Evolutionary conservation across 2,797 vertebrate genomes (phyloP).

Genomic region (Parauchenoglanis ngamensis): DNA sequence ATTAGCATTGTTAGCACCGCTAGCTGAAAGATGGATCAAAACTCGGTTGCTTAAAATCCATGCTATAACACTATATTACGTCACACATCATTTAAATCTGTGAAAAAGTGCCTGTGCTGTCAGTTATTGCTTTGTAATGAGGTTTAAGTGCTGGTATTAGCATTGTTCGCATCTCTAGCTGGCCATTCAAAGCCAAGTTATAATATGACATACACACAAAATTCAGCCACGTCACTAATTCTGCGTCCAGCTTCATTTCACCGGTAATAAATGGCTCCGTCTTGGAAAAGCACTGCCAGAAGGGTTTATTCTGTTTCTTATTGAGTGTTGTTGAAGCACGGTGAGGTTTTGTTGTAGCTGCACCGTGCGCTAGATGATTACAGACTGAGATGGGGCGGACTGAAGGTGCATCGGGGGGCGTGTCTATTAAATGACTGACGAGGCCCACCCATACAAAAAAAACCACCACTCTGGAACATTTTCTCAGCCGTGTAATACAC

Average conservation of each 20-base stretch:
- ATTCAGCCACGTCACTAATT: not conserved
- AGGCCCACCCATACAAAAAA: not conserved
- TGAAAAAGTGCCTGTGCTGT: not conserved
- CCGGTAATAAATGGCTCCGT: not conserved
- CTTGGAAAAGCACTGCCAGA: not conserved
- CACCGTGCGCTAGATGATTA: no score
- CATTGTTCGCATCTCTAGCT: not conserved
- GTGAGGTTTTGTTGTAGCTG: no score
- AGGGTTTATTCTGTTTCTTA: not conserved
- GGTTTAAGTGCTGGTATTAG: not conserved
- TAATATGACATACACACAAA: not conserved
- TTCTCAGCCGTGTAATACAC: not conserved
- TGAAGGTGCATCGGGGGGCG: not conserved
- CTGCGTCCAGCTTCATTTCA: not conserved
- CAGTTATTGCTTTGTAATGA: not conserved
- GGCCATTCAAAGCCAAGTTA: not conserved
- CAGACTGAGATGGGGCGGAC: not conserved
- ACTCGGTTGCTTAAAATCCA: not conserved
- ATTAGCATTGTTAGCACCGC: not conserved
- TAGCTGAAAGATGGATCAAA: not conserved
- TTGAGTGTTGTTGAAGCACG: no score
- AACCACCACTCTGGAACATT: not conserved
- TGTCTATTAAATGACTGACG: not conserved
- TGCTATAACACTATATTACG: not conserved
- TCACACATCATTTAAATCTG: not conserved